Percentiles rank a stretch among this genome's conserved stretches.
Evolutionary conservation across 2,888 invertebrate genomes (phyloP).

Genomic region (Ichneumoninae sp.): DNA sequence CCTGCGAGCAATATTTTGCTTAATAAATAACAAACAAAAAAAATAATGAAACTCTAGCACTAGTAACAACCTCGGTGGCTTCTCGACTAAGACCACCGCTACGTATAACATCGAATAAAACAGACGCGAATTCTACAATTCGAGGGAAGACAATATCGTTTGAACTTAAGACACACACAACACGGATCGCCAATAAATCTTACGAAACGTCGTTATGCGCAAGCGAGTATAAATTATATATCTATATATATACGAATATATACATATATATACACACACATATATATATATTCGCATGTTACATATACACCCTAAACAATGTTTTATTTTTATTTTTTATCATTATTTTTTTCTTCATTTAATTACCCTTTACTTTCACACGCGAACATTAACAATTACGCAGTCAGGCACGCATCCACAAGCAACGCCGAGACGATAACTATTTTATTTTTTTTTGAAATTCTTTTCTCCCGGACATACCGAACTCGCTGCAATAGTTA

Average conservation of each 20-base stretch:
- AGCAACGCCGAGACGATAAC: constrained; percentile 50
- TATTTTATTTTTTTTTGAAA: background rate
- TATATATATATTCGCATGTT: constrained; percentile 22
- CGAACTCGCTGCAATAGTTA: constrained; percentile 12
- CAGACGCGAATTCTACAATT: constrained; percentile 15
- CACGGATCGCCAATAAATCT: constrained; percentile 39
- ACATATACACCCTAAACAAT: constrained; percentile 22
- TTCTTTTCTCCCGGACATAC: background rate
- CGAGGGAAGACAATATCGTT: constrained; percentile 60
- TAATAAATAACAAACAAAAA: constrained; percentile 23
- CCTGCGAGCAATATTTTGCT: constrained; percentile 27
- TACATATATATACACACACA: background rate
- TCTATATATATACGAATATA: constrained; percentile 16
- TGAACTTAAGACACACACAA: constrained; percentile 50
- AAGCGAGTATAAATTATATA: constrained; percentile 18
- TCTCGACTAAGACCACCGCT: constrained; percentile 41
- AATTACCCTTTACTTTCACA: constrained; percentile 53
- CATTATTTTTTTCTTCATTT: constrained; percentile 15
- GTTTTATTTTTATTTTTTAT: background rate
- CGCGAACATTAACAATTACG: constrained; percentile 49
- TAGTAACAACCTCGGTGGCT: constrained; percentile 39
- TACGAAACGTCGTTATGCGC: constrained; percentile 51
- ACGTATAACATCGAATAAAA: constrained; percentile 22
- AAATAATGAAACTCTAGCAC: constrained; percentile 11
- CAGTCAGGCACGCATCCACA: constrained; percentile 56